Conservation (phyloP, 2,888 invertebrate species). For the Epistrophe eligans region DNA sequence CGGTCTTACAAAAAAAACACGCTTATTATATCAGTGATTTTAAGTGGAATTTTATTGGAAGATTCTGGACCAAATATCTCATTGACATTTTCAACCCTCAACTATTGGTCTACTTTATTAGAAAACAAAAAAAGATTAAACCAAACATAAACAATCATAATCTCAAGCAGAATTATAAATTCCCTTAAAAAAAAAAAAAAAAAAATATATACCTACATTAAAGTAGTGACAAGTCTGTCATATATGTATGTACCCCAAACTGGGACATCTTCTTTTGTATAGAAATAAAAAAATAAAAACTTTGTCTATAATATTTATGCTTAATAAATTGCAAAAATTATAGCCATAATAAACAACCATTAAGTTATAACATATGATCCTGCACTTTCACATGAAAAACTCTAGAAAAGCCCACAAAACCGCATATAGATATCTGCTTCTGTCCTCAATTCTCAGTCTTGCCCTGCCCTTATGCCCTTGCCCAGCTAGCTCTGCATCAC, state of each 20-base stretch:
- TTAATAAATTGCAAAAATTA: conserved; percentile 62
- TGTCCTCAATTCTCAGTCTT: too few species aligned
- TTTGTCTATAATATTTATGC: conserved; percentile 37
- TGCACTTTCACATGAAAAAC: conserved; percentile 56
- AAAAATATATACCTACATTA: too few species aligned
- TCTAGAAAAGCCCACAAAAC: conserved; percentile 40
- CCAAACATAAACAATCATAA: neutral
- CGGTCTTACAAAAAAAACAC: too few species aligned
- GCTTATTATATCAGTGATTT: too few species aligned
- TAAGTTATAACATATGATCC: conserved; percentile 70
- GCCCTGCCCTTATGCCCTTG: neutral
- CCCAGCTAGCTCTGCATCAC: neutral
- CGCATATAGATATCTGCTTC: conserved; percentile 3
- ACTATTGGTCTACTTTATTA: too few species aligned
- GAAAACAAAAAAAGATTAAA: neutral
- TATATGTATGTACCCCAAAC: neutral
- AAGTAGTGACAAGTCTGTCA: neutral
- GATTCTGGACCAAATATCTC: too few species aligned
- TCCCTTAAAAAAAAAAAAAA: conserved; percentile 2
- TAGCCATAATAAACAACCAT: conserved; percentile 58
- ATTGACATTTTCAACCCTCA: too few species aligned
- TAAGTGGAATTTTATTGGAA: too few species aligned
- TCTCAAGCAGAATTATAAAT: neutral
- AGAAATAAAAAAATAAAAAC: neutral
- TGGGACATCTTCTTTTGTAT: neutral